Percentiles rank a stretch among this genome's conserved stretches.
Evolutionary conservation across 2,888 invertebrate genomes (phyloP).

Genomic region (Drosophila peninsularis): DNA sequence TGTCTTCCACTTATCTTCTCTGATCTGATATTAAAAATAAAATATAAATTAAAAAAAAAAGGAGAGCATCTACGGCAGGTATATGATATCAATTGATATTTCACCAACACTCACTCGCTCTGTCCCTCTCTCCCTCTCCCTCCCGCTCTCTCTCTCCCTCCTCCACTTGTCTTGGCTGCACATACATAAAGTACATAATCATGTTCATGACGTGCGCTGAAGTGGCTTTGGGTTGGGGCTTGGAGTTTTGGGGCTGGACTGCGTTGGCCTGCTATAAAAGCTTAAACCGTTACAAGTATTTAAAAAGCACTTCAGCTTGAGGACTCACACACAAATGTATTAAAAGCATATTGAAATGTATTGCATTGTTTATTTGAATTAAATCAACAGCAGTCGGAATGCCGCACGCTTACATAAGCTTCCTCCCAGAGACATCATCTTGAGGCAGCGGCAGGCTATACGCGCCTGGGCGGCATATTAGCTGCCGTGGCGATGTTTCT

Average conservation of each 20-base stretch:
- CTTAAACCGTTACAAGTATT: conserved; percentile 76
- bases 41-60: neutral
- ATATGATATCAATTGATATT: neutral
- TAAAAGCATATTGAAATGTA: conserved; percentile 61
- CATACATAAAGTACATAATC: conserved; percentile 78
- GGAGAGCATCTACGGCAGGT: neutral
- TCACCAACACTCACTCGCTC: neutral
- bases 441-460: neutral
- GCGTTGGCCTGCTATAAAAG: conserved; percentile 49
- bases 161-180: conserved; percentile 53
- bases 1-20: no score
- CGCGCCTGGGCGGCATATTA: conserved; percentile 29
- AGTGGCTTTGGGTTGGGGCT: conserved; percentile 29
- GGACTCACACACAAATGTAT: conserved; percentile 50
- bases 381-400: conserved; percentile 32
- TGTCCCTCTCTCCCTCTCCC: neutral
- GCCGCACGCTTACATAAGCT: conserved; percentile 11
- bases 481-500: conserved; percentile 25
- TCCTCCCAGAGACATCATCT: neutral
- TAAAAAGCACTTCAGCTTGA: conserved; percentile 67
- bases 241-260: conserved; percentile 12
- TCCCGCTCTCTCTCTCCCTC: neutral
- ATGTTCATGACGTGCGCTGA: conserved; percentile 69
- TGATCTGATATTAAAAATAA: neutral
- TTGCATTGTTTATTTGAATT: conserved; percentile 55